Base-by-base conservation (phyloP, 2,113 vertebrate genomes). In the Notothenia rossii region DNA sequence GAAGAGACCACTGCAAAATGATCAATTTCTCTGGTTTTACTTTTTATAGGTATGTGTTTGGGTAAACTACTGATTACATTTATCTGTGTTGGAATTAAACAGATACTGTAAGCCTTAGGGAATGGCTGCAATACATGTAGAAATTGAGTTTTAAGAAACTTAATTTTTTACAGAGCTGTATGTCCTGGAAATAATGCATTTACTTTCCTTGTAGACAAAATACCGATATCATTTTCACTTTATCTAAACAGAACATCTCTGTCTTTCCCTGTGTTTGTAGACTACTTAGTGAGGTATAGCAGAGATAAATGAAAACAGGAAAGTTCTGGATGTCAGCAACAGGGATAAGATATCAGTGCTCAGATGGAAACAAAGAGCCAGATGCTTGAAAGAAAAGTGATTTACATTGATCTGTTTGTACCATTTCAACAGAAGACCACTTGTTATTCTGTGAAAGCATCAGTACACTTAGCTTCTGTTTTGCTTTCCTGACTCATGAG, bases 331-430 rank as follows among this genome's bases (percentile, higher is more conserved):
- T n/a, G n/a, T 60, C 43, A 58, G 73, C 65, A 49, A 59, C 12
- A 48, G 9, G 4, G 65, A 81, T 29, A 68, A 1, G 15, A 1
- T 74, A 58, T 77, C 72, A 49, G 14, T 18, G 54, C 75, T 70
- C 59, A 68, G 33, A 69, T 66, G 69, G 78, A 80, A 80, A 71
- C 71, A 85, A 73, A 45, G n/a, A 58, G 62, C 10, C 51, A 14
- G 60, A 79, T 43, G 75, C 67, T 71, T 66, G 17, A 69, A 17
- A 58, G 48, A 76, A 72, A 79, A 55, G 79, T 54, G n/a, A 48
- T 86, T 77, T 65, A 33, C 81, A 89, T 91, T 14, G 86, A 93
- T 90, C 87, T 79, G 72, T 88, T 89, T 81, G 60, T 80, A 55
- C 55, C 73, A 45, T 84, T 86, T 75, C 51, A 67, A 56, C 10